Percentiles rank a stretch among this genome's conserved stretches.
These are phyloP conservation scores for Hepsetus odoe DNA, from an alignment of 2,113 vertebrate species.

Conservation along the genomic window DNA sequence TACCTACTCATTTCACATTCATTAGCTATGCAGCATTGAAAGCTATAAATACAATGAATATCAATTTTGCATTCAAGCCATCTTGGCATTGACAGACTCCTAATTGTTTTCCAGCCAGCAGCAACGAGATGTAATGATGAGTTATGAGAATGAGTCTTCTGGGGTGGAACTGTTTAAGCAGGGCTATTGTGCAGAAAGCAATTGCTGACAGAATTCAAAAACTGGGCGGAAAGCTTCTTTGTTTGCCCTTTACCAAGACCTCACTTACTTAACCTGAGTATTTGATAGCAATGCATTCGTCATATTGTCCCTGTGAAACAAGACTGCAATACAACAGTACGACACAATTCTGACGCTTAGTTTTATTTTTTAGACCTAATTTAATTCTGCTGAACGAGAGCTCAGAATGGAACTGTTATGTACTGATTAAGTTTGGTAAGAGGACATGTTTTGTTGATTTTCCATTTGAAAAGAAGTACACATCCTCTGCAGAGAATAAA, in stretches of 20 bases:
- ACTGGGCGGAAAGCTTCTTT: not conserved
- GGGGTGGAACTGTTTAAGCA: constrained; percentile 7
- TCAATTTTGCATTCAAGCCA: constrained; percentile 39
- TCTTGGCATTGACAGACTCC: constrained; percentile 14
- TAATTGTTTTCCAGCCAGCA: constrained; percentile 38
- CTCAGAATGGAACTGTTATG: not conserved
- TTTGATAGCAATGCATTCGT: constrained; percentile 4
- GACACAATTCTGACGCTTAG: not conserved
- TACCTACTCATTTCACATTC: constrained; percentile 1
- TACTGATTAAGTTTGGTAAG: no score
- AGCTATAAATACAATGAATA: constrained; percentile 39
- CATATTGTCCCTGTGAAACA: constrained; percentile 7
- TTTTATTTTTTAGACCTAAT: no score
- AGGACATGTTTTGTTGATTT: no score
- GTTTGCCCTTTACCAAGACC: constrained; percentile 31
- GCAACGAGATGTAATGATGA: constrained; percentile 41
- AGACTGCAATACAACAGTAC: not conserved
- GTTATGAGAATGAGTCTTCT: constrained; percentile 29
- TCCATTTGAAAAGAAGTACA: no score
- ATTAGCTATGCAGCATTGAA: not conserved
- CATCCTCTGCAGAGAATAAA: no score
- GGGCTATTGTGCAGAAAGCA: constrained; percentile 33
- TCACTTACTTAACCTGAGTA: constrained; percentile 23
- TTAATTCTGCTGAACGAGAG: no score
- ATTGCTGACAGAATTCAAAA: constrained; percentile 33